phyloP scores from a whole-genome alignment of 1,140 invertebrate species.

The Drosophila orena region DNA sequence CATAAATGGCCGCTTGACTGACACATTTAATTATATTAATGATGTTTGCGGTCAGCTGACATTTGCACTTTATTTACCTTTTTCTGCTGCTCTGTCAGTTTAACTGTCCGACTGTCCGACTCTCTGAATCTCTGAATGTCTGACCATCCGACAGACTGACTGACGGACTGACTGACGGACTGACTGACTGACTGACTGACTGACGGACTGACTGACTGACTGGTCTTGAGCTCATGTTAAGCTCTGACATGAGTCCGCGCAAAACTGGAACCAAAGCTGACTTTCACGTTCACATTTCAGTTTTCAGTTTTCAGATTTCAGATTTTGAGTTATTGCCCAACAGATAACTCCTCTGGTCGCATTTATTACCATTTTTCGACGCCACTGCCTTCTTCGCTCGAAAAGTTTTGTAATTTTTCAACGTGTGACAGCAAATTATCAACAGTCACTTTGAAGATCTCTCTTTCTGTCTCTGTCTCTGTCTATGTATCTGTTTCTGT shows the following conservation, averaged over 20 bases:
- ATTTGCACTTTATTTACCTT: slow-evolving; percentile 83
- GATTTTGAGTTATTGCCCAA: slow-evolving; percentile 68
- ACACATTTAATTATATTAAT: slow-evolving; percentile 85
- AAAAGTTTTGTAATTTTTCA: slow-evolving; percentile 70
- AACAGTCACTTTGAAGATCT: slow-evolving; percentile 64
- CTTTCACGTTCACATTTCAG: slow-evolving; percentile 23
- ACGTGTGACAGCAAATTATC: slow-evolving; percentile 79
- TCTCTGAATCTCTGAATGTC: not conserved
- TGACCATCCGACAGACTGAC: too few relatives aligned
- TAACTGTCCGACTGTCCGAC: slow-evolving; percentile 10
- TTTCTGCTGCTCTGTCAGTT: slow-evolving; percentile 57
- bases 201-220: slow-evolving; percentile 15
- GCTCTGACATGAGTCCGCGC: slow-evolving; percentile 33
- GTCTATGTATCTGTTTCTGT: slow-evolving; percentile 1
- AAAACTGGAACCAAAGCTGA: slow-evolving; percentile 9
- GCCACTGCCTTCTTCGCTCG: slow-evolving; percentile 33
- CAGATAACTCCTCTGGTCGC: slow-evolving; percentile 42
- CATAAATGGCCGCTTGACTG: slow-evolving; percentile 82
- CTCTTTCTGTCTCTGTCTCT: slow-evolving; percentile 17
- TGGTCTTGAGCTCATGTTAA: slow-evolving; percentile 44
- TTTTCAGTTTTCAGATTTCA: slow-evolving; percentile 21
- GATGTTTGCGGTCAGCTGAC: slow-evolving; percentile 84
- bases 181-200: slow-evolving; percentile 19
- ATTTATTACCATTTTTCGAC: slow-evolving; percentile 60
- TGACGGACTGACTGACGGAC: slow-evolving; percentile 14